Conservation (phyloP, 1,140 invertebrate species). For the Cotesia typhae region DNA sequence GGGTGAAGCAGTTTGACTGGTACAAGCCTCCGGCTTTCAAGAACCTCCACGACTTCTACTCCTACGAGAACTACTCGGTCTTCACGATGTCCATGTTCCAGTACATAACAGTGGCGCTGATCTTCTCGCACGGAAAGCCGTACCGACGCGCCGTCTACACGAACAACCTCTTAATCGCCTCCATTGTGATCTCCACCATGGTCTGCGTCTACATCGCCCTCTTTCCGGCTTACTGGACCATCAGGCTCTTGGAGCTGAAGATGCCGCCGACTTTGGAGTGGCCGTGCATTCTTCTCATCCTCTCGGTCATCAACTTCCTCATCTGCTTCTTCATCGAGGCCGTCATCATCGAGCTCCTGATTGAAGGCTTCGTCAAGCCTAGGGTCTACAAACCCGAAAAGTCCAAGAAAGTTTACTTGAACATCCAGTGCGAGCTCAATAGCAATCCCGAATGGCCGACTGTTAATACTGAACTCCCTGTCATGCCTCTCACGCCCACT, state of each 20-base stretch:
- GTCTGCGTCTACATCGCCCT: slow-evolving; percentile 77
- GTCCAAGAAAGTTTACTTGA: slow-evolving; percentile 68
- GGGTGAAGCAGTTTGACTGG: slow-evolving; percentile 76
- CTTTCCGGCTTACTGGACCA: slow-evolving; percentile 73
- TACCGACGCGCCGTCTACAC: slow-evolving; percentile 86
- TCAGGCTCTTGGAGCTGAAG: slow-evolving; percentile 71
- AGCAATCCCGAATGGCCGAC: slow-evolving; percentile 53
- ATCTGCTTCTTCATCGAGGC: slow-evolving; percentile 72
- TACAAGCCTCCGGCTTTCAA: slow-evolving; percentile 71
- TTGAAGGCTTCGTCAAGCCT: slow-evolving; percentile 67
- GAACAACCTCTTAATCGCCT: slow-evolving; percentile 75
- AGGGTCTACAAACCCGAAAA: slow-evolving; percentile 67
- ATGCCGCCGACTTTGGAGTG: slow-evolving; percentile 74
- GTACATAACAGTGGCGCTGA: slow-evolving; percentile 89
- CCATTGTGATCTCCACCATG: slow-evolving; percentile 71
- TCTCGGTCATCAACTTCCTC: slow-evolving; percentile 72
- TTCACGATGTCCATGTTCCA: slow-evolving; percentile 91
- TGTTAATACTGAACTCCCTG: slow-evolving; percentile 41
- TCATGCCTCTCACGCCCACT: slow-evolving; percentile 44
- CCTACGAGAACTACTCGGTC: slow-evolving; percentile 85
- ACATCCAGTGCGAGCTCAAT: slow-evolving; percentile 59
- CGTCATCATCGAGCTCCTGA: slow-evolving; percentile 70
- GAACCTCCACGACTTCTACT: slow-evolving; percentile 64
- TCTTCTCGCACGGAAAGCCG: slow-evolving; percentile 90
- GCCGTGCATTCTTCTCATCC: slow-evolving; percentile 69